A percentile compares a stretch with the other conserved stretches of the same genome.
These are phyloP conservation scores for Portunus trituberculatus DNA, from an alignment of 1,140 invertebrate genomes.

Conservation along the genomic window DNA sequence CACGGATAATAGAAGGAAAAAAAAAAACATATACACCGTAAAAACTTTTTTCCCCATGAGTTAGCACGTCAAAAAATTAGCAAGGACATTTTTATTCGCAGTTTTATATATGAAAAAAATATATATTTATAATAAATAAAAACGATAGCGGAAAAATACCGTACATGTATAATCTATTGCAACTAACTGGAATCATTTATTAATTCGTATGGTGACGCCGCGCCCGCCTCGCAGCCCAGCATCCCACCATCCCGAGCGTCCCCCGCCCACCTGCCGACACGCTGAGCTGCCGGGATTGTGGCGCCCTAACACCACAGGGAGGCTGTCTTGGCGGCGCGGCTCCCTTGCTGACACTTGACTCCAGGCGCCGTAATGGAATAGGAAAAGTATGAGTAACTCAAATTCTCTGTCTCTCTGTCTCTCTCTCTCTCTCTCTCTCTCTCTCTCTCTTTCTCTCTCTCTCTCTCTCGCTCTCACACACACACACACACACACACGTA, in stretches of 20 bases:
- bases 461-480: too few relatives aligned
- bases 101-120: conserved; percentile 17
- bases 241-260: background rate
- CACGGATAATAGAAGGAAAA: background rate
- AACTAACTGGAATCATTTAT: conserved; percentile 24
- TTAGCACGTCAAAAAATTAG: conserved; percentile 24
- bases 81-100: conserved; percentile 23
- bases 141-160: background rate
- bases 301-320: background rate
- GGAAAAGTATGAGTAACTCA: too few relatives aligned
- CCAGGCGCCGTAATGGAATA: too few relatives aligned
- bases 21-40: background rate
- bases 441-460: too few relatives aligned
- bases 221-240: background rate
- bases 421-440: too few relatives aligned
- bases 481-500: too few relatives aligned
- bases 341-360: too few relatives aligned
- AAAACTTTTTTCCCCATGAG: background rate
- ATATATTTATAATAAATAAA: conserved; percentile 26
- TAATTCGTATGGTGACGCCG: conserved; percentile 20
- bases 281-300: background rate
- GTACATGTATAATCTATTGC: conserved; percentile 23
- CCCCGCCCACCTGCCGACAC: background rate
- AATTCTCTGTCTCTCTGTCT: too few relatives aligned
- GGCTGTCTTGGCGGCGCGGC: background rate